These are phyloP conservation scores for Plebejus anna DNA, from an alignment of 2,888 invertebrate genomes.

Conservation along the genomic window DNA sequence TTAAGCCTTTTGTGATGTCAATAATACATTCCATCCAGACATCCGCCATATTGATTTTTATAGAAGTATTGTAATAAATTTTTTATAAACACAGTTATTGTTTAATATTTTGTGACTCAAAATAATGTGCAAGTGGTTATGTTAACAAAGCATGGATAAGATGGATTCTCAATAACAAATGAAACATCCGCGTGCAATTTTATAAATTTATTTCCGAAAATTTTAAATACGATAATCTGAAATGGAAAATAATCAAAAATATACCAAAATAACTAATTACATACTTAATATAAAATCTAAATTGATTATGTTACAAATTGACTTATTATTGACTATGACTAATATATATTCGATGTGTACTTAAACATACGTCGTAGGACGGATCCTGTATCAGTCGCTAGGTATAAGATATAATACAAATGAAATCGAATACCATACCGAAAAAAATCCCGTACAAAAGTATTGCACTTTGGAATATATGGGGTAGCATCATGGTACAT, in stretches of 20 bases:
- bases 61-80: constrained; percentile 39
- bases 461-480: constrained; percentile 9
- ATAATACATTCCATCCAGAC: constrained; percentile 54
- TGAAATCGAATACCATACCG: constrained; percentile 11
- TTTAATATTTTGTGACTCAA: background rate
- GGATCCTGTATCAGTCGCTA: constrained; percentile 37
- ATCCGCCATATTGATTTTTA: constrained; percentile 62
- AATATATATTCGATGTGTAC: constrained; percentile 37
- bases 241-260: constrained; percentile 56
- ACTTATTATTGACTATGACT: constrained; percentile 38
- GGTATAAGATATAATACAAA: constrained; percentile 17
- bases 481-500: background rate
- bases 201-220: constrained; percentile 62
- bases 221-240: constrained; percentile 66
- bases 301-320: constrained; percentile 46
- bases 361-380: constrained; percentile 33
- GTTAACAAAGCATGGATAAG: too few relatives aligned
- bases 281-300: constrained; percentile 40
- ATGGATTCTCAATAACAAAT: background rate
- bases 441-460: constrained; percentile 28
- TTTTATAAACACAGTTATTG: background rate
- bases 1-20: constrained; percentile 40
- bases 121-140: background rate
- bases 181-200: constrained; percentile 41
- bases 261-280: constrained; percentile 41